Conservation (phyloP, 1,140 invertebrate species). For the Ostrea denselamellosa region DNA sequence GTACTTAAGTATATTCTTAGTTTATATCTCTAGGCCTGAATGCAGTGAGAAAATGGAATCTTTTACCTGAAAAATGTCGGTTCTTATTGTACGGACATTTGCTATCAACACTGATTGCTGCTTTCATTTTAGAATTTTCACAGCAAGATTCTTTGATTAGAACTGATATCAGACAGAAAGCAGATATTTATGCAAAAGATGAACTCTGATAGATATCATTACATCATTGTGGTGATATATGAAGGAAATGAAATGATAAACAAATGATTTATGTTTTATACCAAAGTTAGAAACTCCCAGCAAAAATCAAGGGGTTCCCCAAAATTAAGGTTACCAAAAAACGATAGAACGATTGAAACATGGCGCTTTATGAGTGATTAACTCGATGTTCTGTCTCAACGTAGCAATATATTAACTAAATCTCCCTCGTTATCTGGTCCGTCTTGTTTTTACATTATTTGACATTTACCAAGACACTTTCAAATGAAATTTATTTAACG, state of each 20-base stretch:
- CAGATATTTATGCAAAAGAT: not conserved
- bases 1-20: not conserved
- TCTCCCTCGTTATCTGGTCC: not conserved
- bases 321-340: not conserved
- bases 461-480: not conserved
- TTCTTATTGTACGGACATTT: no score
- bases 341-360: not conserved
- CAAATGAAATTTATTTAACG: not conserved
- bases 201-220: not conserved
- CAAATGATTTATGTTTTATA: conserved; percentile 18
- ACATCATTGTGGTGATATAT: conserved; percentile 14
- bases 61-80: no score
- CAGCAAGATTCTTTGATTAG: not conserved
- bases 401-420: not conserved
- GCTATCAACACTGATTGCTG: not conserved
- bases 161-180: not conserved
- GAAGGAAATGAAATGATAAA: conserved; percentile 5
- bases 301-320: not conserved
- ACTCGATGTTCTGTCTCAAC: not conserved
- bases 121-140: not conserved
- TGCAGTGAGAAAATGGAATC: no score
- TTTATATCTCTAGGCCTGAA: no score
- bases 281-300: not conserved
- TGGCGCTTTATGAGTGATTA: not conserved
- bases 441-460: not conserved